A percentile compares a stretch with the other conserved stretches of the same genome.
Conservation (phyloP, 2,113 vertebrate genomes). For the Dasyurus viverrinus region DNA sequence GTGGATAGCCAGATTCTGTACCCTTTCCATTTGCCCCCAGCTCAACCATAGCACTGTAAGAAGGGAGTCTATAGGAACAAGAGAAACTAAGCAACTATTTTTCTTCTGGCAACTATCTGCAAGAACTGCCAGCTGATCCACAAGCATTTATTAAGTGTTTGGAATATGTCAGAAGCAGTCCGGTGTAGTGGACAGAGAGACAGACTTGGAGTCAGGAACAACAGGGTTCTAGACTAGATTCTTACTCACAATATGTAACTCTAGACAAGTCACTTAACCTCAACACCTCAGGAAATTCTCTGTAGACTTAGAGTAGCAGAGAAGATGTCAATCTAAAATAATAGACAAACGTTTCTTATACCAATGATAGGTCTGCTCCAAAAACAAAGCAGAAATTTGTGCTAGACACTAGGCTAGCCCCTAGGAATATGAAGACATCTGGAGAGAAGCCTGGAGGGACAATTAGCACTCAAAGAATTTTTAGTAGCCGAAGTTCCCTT, state of each 20-base stretch:
- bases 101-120: not conserved
- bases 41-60: not conserved
- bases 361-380: not conserved
- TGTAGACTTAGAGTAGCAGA: not conserved
- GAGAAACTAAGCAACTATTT: not conserved
- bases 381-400: not conserved
- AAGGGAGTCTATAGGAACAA: not conserved
- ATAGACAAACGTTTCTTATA: not conserved
- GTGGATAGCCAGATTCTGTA: not conserved
- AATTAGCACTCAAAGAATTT: no score
- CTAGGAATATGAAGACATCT: not conserved
- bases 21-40: not conserved
- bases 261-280: not conserved
- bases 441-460: no score
- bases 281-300: not conserved
- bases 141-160: not conserved
- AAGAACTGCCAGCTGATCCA: not conserved
- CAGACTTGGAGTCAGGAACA: not conserved
- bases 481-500: no score
- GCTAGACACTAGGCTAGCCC: not conserved
- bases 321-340: not conserved
- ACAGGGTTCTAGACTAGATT: not conserved
- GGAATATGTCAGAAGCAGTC: not conserved
- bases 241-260: not conserved
- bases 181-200: not conserved